phyloP scores from a whole-genome alignment of 2,888 invertebrate species.

The Lathronympha strigana region DNA sequence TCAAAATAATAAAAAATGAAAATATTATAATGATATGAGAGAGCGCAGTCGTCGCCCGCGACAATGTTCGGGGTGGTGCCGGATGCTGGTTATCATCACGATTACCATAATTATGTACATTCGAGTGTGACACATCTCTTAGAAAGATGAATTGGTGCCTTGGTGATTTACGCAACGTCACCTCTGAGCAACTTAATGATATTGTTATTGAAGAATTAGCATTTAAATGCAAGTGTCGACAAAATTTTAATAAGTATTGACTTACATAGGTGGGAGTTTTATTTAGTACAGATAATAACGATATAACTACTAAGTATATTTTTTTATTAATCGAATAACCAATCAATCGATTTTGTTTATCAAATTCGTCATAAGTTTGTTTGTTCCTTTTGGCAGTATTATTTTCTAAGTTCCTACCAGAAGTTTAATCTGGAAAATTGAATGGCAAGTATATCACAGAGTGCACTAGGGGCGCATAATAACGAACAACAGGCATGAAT shows the following conservation, averaged over 20 bases:
- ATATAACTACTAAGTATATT: no score
- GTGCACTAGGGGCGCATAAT: conserved; percentile 59
- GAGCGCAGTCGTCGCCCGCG: conserved; percentile 53
- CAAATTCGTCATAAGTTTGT: no score
- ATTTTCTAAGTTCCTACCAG: conserved; percentile 4
- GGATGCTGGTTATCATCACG: conserved; percentile 62
- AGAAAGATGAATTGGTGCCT: conserved; percentile 39
- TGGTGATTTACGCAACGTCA: conserved; percentile 27
- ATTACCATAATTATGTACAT: conserved; percentile 64
- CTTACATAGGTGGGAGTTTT: no score
- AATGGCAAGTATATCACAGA: conserved; percentile 46
- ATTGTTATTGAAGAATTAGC: conserved; percentile 12
- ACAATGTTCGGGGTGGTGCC: conserved; percentile 63
- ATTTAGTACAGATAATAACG: no score
- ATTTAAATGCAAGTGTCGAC: conserved; percentile 18
- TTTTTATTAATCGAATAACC: no score
- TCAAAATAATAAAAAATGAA: conserved; percentile 53
- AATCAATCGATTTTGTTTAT: no score
- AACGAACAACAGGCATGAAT: conserved; percentile 59
- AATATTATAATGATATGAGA: conserved; percentile 58
- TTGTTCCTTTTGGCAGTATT: no score
- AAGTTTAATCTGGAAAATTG: conserved; percentile 41
- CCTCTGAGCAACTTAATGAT: conserved; percentile 20
- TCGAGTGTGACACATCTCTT: conserved; percentile 46
- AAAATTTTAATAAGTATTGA: no score